These are phyloP conservation scores for Bubo blakistoni DNA, from an alignment of 2,113 vertebrate species.

Conservation along the genomic window DNA sequence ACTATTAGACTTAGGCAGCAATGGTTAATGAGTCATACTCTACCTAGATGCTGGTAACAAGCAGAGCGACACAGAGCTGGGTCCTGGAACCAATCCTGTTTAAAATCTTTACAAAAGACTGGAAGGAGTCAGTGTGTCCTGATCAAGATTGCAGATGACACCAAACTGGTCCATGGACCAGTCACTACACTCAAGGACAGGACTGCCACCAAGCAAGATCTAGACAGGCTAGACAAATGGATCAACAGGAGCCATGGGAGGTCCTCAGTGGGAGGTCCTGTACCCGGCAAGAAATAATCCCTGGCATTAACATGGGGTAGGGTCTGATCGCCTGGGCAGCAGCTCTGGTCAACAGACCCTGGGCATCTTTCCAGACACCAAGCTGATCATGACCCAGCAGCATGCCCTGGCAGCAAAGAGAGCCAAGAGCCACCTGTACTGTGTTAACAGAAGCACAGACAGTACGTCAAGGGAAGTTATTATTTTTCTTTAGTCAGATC, in stretches of 20 bases:
- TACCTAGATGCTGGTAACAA: neutral
- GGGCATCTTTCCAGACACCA: neutral
- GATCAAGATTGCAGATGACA: neutral
- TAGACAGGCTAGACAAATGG: neutral
- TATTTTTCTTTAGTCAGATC: neutral
- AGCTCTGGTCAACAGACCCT: neutral
- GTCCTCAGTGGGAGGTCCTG: neutral
- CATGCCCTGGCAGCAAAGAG: neutral
- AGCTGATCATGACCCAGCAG: neutral
- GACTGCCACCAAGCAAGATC: neutral
- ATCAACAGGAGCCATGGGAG: neutral
- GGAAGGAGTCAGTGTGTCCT: neutral
- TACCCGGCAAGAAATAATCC: neutral
- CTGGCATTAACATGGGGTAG: neutral
- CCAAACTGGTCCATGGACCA: neutral
- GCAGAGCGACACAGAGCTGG: neutral
- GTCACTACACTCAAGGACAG: fast-evolving
- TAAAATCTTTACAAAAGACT: neutral
- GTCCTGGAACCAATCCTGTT: neutral
- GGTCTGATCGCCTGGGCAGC: neutral
- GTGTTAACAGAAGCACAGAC: neutral
- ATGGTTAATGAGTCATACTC: neutral
- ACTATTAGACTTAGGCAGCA: neutral
- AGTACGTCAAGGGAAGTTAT: neutral
- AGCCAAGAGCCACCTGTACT: neutral